phyloP scores from a whole-genome alignment of 2,797 vertebrate species.

The Avahi laniger region DNA sequence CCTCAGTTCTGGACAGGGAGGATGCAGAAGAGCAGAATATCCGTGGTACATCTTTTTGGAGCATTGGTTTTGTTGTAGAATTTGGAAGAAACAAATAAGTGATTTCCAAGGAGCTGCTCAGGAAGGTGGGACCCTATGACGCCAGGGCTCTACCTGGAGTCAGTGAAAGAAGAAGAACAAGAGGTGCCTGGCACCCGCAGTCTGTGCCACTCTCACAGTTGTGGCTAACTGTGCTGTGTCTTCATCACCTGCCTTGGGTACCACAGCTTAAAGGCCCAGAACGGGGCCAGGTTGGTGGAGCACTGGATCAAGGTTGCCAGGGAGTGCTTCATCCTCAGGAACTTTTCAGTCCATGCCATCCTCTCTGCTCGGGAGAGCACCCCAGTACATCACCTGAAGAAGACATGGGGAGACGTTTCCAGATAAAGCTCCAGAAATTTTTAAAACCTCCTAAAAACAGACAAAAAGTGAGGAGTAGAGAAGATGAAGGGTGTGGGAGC shows the following conservation, averaged over 20 bases:
- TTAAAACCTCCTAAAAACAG: no score
- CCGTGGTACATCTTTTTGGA: no score
- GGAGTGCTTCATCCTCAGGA: conserved; percentile 92
- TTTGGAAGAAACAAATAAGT: no score
- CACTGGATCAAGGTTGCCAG: conserved; percentile 93
- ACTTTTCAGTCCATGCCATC: conserved; percentile 91
- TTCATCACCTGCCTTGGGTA: conserved; percentile 90
- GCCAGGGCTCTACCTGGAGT: conserved; percentile 92
- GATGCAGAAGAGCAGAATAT: no score
- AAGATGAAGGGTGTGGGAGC: no score
- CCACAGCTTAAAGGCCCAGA: conserved; percentile 88
- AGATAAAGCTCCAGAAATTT: conserved; percentile 45
- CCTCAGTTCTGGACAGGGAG: no score
- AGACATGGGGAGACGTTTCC: conserved; percentile 89
- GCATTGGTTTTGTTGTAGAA: no score
- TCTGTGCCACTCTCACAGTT: conserved; percentile 91
- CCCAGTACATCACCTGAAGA: conserved; percentile 84
- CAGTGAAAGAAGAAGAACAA: conserved; percentile 93
- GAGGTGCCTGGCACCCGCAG: conserved; percentile 91
- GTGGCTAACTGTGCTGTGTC: conserved; percentile 90
- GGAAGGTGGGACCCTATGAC: conserved; percentile 93
- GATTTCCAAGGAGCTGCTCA: conserved; percentile 84
- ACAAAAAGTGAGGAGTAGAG: no score
- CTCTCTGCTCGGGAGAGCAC: conserved; percentile 92
- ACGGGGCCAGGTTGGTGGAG: conserved; percentile 91